Percentiles rank a stretch among this genome's conserved stretches.
These are phyloP conservation scores for Lindbergichthys nudifrons DNA, from an alignment of 2,797 vertebrate species.

Conservation along the genomic window DNA sequence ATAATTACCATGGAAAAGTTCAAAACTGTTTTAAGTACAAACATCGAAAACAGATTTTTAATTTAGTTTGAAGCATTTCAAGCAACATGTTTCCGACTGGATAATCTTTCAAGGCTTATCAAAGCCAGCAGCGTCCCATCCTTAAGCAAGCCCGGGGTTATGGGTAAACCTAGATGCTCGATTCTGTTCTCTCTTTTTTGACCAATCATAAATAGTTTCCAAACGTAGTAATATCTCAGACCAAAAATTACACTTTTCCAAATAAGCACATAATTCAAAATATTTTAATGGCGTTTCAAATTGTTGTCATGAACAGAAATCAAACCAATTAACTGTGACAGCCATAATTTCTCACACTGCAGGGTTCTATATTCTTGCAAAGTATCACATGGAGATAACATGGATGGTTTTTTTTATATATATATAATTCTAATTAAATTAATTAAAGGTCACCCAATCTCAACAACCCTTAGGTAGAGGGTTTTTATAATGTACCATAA, in stretches of 20 bases:
- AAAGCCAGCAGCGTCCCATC: constrained; percentile 55
- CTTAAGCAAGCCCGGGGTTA: constrained; percentile 60
- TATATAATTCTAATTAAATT: neutral
- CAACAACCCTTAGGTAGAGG: neutral
- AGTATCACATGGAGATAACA: constrained; percentile 36
- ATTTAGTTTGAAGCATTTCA: constrained; percentile 10
- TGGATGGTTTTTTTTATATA: neutral
- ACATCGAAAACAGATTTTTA: neutral
- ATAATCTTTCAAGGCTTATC: constrained; percentile 18
- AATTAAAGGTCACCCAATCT: constrained; percentile 35
- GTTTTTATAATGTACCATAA: neutral
- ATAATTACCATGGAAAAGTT: neutral
- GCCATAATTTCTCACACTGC: constrained; percentile 1
- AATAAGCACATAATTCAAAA: neutral
- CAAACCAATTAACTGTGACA: constrained; percentile 19
- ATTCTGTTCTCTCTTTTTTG: constrained; percentile 21
- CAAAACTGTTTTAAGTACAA: neutral
- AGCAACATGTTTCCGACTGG: constrained; percentile 15
- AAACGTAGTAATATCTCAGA: constrained; percentile 33
- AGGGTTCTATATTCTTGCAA: constrained; percentile 20
- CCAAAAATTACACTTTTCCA: constrained; percentile 27
- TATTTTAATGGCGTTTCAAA: constrained; percentile 18
- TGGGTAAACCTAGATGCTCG: constrained; percentile 55
- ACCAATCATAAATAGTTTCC: constrained; percentile 46
- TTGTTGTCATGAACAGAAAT: constrained; percentile 23